A percentile compares a stretch with the other conserved stretches of the same genome.
Evolutionary conservation across 2,113 vertebrate genomes (phyloP).

Genomic region (Zapornia atra): DNA sequence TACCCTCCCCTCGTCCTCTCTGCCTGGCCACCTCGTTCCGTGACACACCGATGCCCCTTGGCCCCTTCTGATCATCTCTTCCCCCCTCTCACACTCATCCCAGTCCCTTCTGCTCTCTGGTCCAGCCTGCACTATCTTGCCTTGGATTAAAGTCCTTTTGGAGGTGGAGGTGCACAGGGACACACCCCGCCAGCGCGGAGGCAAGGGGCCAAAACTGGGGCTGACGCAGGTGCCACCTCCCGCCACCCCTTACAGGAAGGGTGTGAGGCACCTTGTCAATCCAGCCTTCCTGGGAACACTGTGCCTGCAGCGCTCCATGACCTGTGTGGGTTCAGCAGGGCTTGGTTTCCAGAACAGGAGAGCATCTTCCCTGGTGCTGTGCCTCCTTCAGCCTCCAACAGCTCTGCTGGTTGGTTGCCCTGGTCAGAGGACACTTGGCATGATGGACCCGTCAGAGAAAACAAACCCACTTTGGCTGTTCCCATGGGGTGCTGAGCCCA

Average conservation of each 20-base stretch:
- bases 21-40: too few species aligned
- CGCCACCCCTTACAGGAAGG: fast-evolving
- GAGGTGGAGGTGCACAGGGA: neutral
- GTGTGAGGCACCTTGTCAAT: too few species aligned
- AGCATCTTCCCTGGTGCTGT: neutral
- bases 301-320: neutral
- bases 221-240: too few species aligned
- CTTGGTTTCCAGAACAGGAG: neutral
- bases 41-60: fast-evolving
- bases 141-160: neutral
- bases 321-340: too few species aligned
- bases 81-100: fast-evolving
- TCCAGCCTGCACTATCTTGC: too few species aligned
- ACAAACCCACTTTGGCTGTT: neutral
- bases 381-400: neutral
- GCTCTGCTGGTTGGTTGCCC: neutral
- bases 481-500: neutral
- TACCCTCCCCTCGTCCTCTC: neutral
- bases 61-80: neutral
- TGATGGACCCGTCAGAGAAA: neutral
- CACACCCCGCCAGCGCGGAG: fast-evolving
- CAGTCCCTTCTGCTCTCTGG: neutral
- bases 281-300: too few species aligned
- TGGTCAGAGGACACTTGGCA: too few species aligned
- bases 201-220: neutral